Evolutionary conservation across 2,797 vertebrate genomes (phyloP).

Genomic region (Enoplosus armatus): DNA sequence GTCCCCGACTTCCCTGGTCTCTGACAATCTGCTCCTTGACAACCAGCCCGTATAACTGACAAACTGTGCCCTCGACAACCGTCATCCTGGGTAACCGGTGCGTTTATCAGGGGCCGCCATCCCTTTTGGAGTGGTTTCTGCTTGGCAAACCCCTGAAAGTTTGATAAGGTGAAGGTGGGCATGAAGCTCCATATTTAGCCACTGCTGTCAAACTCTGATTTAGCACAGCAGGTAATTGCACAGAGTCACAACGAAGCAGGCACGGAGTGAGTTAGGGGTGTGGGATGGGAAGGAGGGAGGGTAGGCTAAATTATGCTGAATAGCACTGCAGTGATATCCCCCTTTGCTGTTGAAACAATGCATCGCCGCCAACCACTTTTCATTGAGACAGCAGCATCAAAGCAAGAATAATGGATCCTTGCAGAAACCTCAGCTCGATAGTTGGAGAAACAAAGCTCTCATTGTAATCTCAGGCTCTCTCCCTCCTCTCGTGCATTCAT

Average conservation of each 20-base stretch:
- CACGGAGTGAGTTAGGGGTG: conserved; percentile 54
- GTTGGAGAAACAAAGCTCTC: conserved; percentile 79
- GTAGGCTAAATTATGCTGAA: conserved; percentile 74
- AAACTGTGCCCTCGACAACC: conserved; percentile 69
- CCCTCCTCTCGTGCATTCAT: conserved; percentile 69
- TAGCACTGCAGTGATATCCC: conserved; percentile 75
- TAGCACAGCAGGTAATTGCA: conserved; percentile 75
- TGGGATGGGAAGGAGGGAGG: conserved; percentile 9
- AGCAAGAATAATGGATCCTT: conserved; percentile 83
- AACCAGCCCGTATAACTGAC: conserved; percentile 78
- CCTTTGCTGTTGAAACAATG: conserved; percentile 77
- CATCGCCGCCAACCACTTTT: conserved; percentile 72
- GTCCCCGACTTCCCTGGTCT: conserved; percentile 70
- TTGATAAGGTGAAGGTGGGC: conserved; percentile 72
- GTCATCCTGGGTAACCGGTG: conserved; percentile 59
- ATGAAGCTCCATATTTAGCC: conserved; percentile 73
- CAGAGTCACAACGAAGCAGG: conserved; percentile 57
- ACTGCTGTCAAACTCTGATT: conserved; percentile 70
- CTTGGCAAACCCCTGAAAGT: conserved; percentile 66
- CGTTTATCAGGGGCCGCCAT: conserved; percentile 68
- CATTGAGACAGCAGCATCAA: conserved; percentile 79
- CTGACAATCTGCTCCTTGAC: conserved; percentile 81
- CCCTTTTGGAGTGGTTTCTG: conserved; percentile 49
- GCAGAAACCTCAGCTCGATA: conserved; percentile 76
- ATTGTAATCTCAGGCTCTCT: conserved; percentile 76